Evolutionary conservation across 2,113 vertebrate genomes (phyloP).

Genomic region (Sphyrna mokarran): DNA sequence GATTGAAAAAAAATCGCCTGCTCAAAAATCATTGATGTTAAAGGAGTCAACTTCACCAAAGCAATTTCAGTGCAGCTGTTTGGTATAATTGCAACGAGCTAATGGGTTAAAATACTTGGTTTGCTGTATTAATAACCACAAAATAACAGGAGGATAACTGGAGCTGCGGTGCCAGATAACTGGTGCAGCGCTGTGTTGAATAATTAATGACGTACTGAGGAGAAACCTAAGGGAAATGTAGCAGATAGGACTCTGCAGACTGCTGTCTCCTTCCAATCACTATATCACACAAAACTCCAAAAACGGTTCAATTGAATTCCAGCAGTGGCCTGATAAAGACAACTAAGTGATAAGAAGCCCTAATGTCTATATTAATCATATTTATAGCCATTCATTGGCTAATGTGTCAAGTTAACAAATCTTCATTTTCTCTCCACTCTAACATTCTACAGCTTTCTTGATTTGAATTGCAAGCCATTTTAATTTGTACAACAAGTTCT

Average conservation of each 20-base stretch:
- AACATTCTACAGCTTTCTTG: background rate
- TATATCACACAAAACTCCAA: constrained; percentile 72
- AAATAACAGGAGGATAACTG: constrained; percentile 17
- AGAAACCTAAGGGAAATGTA: constrained; percentile 52
- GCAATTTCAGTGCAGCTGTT: background rate
- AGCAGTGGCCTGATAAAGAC: constrained; percentile 71
- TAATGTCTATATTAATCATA: constrained; percentile 81
- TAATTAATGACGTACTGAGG: constrained; percentile 75
- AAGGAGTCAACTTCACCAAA: background rate
- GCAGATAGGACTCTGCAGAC: constrained; percentile 64
- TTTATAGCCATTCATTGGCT: constrained; percentile 76
- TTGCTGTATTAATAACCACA: background rate
- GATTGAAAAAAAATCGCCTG: background rate
- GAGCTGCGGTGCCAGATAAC: constrained; percentile 18
- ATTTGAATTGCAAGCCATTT: background rate
- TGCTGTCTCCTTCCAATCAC: constrained; percentile 77
- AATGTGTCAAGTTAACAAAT: constrained; percentile 56
- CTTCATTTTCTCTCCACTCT: constrained; percentile 2
- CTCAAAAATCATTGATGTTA: background rate
- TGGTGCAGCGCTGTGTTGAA: constrained; percentile 43
- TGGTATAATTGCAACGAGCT: background rate
- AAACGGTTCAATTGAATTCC: constrained; percentile 68
- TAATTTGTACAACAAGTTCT: constrained; percentile 20
- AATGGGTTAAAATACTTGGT: background rate
- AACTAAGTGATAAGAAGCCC: constrained; percentile 78